Conservation (phyloP, 2,113 vertebrate genomes). For the Ctenomys sociabilis region DNA sequence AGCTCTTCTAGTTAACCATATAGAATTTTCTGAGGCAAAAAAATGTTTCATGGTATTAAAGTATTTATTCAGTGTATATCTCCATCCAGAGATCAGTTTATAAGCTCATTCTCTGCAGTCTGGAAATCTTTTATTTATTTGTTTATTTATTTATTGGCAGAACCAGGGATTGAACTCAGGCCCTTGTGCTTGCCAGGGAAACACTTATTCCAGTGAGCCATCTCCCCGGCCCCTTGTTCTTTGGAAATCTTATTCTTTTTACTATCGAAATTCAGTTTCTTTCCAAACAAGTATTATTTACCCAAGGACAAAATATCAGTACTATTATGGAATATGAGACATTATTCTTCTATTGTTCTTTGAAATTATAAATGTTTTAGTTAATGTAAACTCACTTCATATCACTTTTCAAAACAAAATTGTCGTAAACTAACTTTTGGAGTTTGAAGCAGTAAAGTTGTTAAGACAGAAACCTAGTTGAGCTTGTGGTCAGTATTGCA, state of each 20-base stretch:
- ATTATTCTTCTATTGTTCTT: conserved; percentile 14
- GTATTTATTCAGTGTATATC: conserved; percentile 43
- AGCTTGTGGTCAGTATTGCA: neutral
- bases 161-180: too few relatives aligned
- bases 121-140: neutral
- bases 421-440: neutral
- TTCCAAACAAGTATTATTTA: conserved; percentile 36
- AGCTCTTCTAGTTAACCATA: neutral
- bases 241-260: conserved; percentile 25
- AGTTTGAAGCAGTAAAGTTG: neutral
- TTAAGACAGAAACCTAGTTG: neutral
- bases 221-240: too few relatives aligned
- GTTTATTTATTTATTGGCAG: too few relatives aligned
- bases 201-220: too few relatives aligned
- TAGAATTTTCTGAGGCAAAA: neutral
- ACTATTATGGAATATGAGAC: neutral
- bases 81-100: conserved; percentile 39
- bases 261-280: neutral
- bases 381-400: neutral
- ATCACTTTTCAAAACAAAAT: conserved; percentile 15
- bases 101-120: neutral
- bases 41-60: conserved; percentile 15
- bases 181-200: too few relatives aligned
- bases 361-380: conserved; percentile 23
- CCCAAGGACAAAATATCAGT: neutral